These are phyloP conservation scores for Tyrannus savana DNA, from an alignment of 2,113 vertebrate species.

Conservation along the genomic window DNA sequence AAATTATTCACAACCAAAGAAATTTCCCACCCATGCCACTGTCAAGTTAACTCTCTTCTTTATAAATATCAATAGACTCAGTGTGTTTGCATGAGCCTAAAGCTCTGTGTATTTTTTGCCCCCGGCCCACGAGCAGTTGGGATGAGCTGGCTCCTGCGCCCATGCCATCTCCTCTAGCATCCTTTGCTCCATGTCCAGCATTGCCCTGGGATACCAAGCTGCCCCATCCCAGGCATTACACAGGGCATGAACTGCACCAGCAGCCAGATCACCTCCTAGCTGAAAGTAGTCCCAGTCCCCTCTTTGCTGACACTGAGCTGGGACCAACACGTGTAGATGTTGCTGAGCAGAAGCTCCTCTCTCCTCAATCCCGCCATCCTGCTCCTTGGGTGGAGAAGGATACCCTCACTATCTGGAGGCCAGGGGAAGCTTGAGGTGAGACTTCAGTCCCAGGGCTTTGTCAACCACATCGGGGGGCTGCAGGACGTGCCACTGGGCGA, in stretches of 20 bases:
- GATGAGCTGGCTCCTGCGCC: rapidly evolving
- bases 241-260: neutral
- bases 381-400: neutral
- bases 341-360: neutral
- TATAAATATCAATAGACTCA: neutral
- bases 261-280: neutral
- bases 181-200: neutral
- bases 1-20: neutral
- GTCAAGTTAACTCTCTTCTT: neutral
- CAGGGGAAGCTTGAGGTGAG: slow-evolving; percentile 71
- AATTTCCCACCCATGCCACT: neutral
- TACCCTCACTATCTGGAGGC: neutral
- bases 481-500: slow-evolving; percentile 93
- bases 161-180: neutral
- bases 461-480: slow-evolving; percentile 84
- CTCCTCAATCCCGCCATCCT: neutral
- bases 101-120: neutral
- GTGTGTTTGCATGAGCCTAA: neutral
- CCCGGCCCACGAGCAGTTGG: rapidly evolving
- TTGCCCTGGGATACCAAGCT: neutral
- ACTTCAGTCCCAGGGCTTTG: slow-evolving; percentile 75
- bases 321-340: neutral
- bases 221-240: neutral
- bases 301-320: neutral
- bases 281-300: neutral